These are phyloP conservation scores for Sepioteuthis lessoniana DNA, from an alignment of 2,888 invertebrate genomes.

Conservation along the genomic window DNA sequence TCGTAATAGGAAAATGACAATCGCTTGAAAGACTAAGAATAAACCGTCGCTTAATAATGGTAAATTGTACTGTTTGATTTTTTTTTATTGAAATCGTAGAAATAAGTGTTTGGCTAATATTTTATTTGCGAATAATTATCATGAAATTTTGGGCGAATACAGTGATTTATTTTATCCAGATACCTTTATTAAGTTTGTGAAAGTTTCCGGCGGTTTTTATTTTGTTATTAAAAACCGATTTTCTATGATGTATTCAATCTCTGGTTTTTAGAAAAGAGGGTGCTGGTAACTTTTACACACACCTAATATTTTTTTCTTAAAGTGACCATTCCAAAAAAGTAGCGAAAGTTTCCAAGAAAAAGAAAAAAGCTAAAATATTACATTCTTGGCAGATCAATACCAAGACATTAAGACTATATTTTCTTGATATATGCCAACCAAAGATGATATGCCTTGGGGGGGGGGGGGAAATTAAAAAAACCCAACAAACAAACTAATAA, in stretches of 20 bases:
- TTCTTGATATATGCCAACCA: neutral
- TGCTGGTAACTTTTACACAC: too few relatives aligned
- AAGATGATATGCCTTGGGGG: too few relatives aligned
- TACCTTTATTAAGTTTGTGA: neutral
- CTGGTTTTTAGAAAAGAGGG: too few relatives aligned
- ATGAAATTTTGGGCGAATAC: neutral
- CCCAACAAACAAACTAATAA: too few relatives aligned
- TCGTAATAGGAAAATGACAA: neutral
- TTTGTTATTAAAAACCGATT: too few relatives aligned
- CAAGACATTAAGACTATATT: neutral
- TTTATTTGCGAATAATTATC: neutral
- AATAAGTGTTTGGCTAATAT: neutral
- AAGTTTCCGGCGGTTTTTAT: too few relatives aligned
- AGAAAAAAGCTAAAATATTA: neutral
- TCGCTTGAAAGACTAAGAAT: neutral
- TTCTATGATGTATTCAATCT: too few relatives aligned
- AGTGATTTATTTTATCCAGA: neutral
- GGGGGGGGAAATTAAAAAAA: too few relatives aligned
- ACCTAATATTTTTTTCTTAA: too few relatives aligned
- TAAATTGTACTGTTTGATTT: neutral
- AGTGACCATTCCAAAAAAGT: neutral
- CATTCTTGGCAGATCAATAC: neutral
- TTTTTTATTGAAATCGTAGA: neutral
- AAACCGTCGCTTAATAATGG: neutral
- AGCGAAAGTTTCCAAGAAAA: neutral